Base-by-base conservation (phyloP, 2,888 invertebrate species). In the Cylloceria caligata region DNA sequence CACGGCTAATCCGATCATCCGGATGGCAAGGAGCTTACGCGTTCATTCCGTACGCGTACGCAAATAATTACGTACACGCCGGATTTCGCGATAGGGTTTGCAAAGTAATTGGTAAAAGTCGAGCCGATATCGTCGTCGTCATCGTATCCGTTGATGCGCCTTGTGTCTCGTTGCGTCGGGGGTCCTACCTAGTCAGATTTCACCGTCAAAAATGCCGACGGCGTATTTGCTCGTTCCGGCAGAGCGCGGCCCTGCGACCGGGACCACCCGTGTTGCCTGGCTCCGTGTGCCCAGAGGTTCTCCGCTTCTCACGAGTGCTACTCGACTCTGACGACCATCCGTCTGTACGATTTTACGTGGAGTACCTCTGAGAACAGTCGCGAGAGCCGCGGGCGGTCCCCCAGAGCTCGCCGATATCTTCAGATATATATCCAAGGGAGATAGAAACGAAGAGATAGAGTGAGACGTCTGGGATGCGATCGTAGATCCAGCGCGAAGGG, bases 201-300 rank as follows among this genome's bases (percentile, higher is more conserved):
- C 90, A 90, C 89, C 91, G 91, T 90, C 89, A 90, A 75, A 68
- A 90, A 91, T 90, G 90, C 91, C 91, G 89, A 92, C 91, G 90
- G 91, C 90, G 89, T 92, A 91, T 92, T 91, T 91, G 91, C 90
- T 90, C 91, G 91, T 92, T 92, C 89, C 89, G 90, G 82, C 72
- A 72, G 79, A 67, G 74, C 89, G 88, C 89, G 89, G 88, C 90
- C 88, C 90, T 86, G 88, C 91, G 87, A 86, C 89, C 88, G 88
- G 86, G 92, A 91, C 92, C 92, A 92, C 92, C 92, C 91, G 90
- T 87, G 90, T 87, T 84, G 90, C 87, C 74, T 47, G 64, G 81
- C 85, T 82, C 86, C 85, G 85, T 83, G 84, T 86, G 83, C 87
- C 85, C 88, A 87, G 85, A 62, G 91, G 90, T 90, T 90, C 92